These are phyloP conservation scores for Stegodyphus dumicola DNA, from an alignment of 1,140 invertebrate genomes.

Conservation along the genomic window DNA sequence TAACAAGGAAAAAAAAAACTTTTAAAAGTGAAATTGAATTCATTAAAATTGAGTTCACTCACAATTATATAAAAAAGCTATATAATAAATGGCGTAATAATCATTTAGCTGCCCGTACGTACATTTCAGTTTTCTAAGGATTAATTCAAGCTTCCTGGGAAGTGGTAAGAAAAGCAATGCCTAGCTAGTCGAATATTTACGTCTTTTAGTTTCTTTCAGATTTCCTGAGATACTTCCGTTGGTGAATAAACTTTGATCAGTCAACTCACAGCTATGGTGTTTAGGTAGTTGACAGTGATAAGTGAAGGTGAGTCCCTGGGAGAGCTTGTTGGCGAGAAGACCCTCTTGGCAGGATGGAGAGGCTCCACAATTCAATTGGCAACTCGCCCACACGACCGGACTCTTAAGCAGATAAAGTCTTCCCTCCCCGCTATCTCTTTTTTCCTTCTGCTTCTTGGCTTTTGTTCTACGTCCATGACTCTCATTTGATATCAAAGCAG, in stretches of 20 bases:
- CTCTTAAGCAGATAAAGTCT: conserved; percentile 15
- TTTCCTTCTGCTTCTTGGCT: neutral
- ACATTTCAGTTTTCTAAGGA: neutral
- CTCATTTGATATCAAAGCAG: neutral
- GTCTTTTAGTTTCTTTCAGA: neutral
- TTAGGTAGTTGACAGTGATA: conserved; percentile 6
- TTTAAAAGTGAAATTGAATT: too few species aligned
- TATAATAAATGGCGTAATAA: too few species aligned
- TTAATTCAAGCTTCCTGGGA: neutral
- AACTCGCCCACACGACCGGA: conserved; percentile 13
- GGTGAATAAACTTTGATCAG: conserved; percentile 8
- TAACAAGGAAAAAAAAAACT: too few species aligned
- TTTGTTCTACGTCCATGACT: neutral
- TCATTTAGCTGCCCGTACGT: too few species aligned
- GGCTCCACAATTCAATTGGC: conserved; percentile 13
- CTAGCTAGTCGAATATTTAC: neutral
- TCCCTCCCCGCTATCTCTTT: neutral
- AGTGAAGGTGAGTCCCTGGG: neutral
- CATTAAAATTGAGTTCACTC: too few species aligned
- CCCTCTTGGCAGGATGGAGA: neutral
- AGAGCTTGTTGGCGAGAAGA: neutral
- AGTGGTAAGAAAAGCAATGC: neutral
- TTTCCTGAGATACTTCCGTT: neutral
- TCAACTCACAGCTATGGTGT: too few species aligned
- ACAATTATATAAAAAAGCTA: too few species aligned